Percentiles rank a stretch among this genome's conserved stretches.
Conservation (phyloP, 2,113 vertebrate genomes). For the Tichodroma muraria region DNA sequence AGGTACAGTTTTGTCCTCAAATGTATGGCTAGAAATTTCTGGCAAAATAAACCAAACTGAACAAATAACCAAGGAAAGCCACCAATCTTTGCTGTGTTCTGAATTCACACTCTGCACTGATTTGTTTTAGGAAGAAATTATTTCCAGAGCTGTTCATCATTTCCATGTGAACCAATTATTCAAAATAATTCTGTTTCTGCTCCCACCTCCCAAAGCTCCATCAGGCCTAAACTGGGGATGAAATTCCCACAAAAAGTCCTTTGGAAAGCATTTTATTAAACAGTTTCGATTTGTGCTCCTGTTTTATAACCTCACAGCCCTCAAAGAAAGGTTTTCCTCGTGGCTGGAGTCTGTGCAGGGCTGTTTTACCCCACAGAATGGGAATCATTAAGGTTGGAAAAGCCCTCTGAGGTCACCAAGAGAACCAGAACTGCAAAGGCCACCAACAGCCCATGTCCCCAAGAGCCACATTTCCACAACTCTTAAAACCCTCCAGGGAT, state of each 20-base stretch:
- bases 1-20: neutral
- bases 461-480: neutral
- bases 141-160: neutral
- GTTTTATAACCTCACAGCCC: neutral
- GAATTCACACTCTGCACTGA: neutral
- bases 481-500: neutral
- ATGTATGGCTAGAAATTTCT: neutral
- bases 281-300: neutral
- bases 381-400: fast-evolving
- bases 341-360: neutral
- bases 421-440: neutral
- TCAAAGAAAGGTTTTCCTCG: neutral
- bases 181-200: neutral
- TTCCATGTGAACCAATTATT: neutral
- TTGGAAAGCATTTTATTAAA: neutral
- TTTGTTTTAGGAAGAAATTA: neutral
- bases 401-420: neutral
- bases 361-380: neutral
- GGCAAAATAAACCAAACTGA: neutral
- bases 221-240: neutral
- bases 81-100: neutral
- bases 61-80: neutral
- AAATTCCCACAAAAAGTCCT: neutral
- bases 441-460: neutral
- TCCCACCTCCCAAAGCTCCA: neutral